Percentiles rank a stretch among this genome's conserved stretches.
phyloP scores from a whole-genome alignment of 92 coral and sea anemone species.

The Ricordea florida region DNA sequence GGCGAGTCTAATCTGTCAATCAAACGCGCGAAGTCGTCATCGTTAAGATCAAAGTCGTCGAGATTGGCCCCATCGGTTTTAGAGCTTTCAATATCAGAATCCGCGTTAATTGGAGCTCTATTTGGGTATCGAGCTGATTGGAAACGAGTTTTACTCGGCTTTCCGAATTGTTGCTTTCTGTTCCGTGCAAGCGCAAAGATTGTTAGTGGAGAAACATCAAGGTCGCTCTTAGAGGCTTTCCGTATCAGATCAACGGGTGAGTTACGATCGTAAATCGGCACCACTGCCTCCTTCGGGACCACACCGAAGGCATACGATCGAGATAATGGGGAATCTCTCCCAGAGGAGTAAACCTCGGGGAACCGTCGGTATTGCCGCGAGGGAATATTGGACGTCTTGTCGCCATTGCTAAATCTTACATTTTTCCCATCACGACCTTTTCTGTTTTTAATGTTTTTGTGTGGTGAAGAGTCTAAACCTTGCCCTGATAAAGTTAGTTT shows the following conservation, averaged over 20 bases:
- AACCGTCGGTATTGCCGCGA: not conserved
- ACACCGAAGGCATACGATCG: not conserved
- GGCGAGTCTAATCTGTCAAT: not conserved
- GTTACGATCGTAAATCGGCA: constrained; percentile 44
- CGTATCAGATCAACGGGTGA: constrained; percentile 46
- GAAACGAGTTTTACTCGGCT: not conserved
- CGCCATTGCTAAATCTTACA: not conserved
- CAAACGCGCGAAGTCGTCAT: constrained; percentile 9
- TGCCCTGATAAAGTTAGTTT: not conserved
- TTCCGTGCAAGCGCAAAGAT: constrained; percentile 82
- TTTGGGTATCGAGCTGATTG: not conserved
- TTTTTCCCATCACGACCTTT: not conserved
- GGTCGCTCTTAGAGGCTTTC: constrained; percentile 10
- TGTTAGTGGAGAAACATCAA: constrained; percentile 72
- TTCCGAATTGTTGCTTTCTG: constrained; percentile 58
- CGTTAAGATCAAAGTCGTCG: constrained; percentile 10
- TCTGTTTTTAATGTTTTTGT: not conserved
- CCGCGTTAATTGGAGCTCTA: not conserved
- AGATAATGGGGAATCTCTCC: constrained; percentile 14
- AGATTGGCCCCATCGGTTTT: not conserved
- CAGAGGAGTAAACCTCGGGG: not conserved
- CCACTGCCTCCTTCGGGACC: constrained; percentile 15
- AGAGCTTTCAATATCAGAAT: not conserved
- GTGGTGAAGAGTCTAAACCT: not conserved
- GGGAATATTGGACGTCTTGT: not conserved